Conservation (phyloP, 2,113 vertebrate genomes). For the Scomber colias region DNA sequence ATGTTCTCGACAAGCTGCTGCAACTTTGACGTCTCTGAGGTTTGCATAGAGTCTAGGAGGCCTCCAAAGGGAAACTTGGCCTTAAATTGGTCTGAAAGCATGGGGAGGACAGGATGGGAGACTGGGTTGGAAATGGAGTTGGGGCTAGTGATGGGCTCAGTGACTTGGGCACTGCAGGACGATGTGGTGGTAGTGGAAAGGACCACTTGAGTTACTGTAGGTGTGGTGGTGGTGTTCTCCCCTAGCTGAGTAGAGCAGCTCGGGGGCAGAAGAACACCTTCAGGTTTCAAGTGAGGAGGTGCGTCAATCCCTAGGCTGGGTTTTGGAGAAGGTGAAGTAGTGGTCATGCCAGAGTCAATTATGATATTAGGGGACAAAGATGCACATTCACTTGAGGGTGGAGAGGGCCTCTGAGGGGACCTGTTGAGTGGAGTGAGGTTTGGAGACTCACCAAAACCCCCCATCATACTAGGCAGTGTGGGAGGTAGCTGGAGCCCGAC, state of each 20-base stretch:
- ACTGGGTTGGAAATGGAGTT: conserved; percentile 85
- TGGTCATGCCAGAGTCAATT: conserved; percentile 83
- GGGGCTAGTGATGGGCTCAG: conserved; percentile 82
- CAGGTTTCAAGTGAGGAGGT: conserved; percentile 87
- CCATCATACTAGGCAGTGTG: conserved; percentile 88
- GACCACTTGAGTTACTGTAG: conserved; percentile 85
- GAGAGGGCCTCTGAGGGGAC: conserved; percentile 96
- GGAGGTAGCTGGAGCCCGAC: conserved; percentile 94
- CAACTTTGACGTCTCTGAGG: conserved; percentile 98
- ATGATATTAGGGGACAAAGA: conserved; percentile 94
- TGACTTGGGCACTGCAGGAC: conserved; percentile 68
- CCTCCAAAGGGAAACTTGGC: conserved; percentile 98
- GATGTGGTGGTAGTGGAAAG: conserved; percentile 82
- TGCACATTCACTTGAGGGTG: conserved; percentile 95
- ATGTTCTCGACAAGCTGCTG: conserved; percentile 99
- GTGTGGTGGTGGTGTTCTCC: conserved; percentile 81
- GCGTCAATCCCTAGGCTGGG: conserved; percentile 77
- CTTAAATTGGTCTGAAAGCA: conserved; percentile 94
- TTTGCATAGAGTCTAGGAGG: conserved; percentile 99
- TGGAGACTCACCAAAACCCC: conserved; percentile 91
- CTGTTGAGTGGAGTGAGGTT: conserved; percentile 93
- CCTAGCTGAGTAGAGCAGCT: conserved; percentile 82
- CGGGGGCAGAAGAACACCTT: conserved; percentile 88
- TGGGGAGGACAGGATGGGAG: conserved; percentile 90
- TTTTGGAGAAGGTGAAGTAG: conserved; percentile 89